phyloP scores from a whole-genome alignment of 2,888 invertebrate genomes.

The Eumerus sabulonum region DNA sequence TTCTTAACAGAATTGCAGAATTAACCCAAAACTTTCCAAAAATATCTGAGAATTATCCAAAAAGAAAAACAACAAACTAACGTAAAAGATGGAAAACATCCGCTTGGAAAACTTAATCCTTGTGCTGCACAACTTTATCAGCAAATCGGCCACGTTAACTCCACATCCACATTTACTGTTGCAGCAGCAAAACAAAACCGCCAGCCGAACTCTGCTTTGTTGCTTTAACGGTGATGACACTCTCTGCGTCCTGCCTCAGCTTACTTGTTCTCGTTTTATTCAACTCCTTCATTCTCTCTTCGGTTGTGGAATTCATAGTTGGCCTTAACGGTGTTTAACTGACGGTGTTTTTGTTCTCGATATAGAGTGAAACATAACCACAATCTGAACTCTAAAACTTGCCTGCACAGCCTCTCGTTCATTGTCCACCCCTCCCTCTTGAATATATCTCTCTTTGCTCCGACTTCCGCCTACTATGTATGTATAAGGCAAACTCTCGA shows the following conservation, averaged over 20 bases:
- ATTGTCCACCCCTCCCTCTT: neutral
- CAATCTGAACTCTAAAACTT: slow-evolving; percentile 64
- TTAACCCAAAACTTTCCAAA: slow-evolving; percentile 59
- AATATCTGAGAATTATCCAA: slow-evolving; percentile 22
- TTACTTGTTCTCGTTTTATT: neutral
- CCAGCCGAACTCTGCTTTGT: slow-evolving; percentile 61
- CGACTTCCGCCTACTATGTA: no score
- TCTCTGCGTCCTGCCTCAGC: neutral
- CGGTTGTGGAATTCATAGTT: slow-evolving; percentile 18
- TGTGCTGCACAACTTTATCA: slow-evolving; percentile 60
- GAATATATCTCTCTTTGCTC: no score
- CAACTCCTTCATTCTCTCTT: neutral
- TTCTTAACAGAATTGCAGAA: slow-evolving; percentile 61
- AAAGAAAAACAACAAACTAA: no score
- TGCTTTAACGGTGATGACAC: slow-evolving; percentile 54
- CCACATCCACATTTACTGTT: slow-evolving; percentile 30
- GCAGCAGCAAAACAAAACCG: slow-evolving; percentile 48
- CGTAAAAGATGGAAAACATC: slow-evolving; percentile 42
- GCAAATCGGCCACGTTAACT: slow-evolving; percentile 50
- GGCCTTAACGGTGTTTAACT: slow-evolving; percentile 62
- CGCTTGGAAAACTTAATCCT: slow-evolving; percentile 63
- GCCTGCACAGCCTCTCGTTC: neutral
- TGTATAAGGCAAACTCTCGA: slow-evolving; percentile 35
- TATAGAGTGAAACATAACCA: slow-evolving; percentile 65
- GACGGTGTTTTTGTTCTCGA: slow-evolving; percentile 59